Base-by-base conservation (phyloP, 2,797 vertebrate genomes). In the Brachymystax lenok region DNA sequence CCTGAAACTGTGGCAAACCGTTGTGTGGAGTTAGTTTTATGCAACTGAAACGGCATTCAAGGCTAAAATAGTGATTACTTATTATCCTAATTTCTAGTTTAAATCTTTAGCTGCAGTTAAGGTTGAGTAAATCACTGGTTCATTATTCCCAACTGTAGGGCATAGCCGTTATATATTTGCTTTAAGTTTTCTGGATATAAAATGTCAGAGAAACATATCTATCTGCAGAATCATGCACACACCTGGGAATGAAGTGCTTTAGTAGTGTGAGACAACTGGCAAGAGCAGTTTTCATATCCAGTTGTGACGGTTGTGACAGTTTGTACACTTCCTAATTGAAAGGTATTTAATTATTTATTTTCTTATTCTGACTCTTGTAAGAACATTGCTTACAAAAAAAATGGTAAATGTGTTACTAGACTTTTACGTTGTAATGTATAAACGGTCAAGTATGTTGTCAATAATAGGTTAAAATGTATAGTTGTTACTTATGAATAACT, bases 331-430 rank as follows among this genome's bases (percentile, higher is more conserved):
- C 40, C 40, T 13, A 10, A 13, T 46, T 46, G 24, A 77, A 81
- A 78, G 84, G 82, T 79, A 79, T 80, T 81, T 10, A 84, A 88
- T 87, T 89, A 91, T 92, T 93, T 92, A 91, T 93, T 93, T 93
- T 92, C 90, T 85, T 91, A 83, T 85, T 75, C 59, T 24, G 74
- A 88, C 76, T 86, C 88, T 93, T 91, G 85, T 88, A 89, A 90
- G 80, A 84, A 66, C 40, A 73, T 52, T 74, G 78, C 82, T 77
- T 67, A 8, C 21, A 54, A 13, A 83, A 6, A 35, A 80, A 81
- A 74, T 51, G 87, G 78, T 87, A 86, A 77, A 85, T 79, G 77
- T 87, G 61, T 74, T 5, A 64, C 73, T 63, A 81, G 78, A 83
- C 67, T 54, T 51, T 72, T 72, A 28, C 50, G 14, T 56, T 79